Conservation (phyloP, 2,888 invertebrate genomes). For the Scaptomyza tumidula region DNA sequence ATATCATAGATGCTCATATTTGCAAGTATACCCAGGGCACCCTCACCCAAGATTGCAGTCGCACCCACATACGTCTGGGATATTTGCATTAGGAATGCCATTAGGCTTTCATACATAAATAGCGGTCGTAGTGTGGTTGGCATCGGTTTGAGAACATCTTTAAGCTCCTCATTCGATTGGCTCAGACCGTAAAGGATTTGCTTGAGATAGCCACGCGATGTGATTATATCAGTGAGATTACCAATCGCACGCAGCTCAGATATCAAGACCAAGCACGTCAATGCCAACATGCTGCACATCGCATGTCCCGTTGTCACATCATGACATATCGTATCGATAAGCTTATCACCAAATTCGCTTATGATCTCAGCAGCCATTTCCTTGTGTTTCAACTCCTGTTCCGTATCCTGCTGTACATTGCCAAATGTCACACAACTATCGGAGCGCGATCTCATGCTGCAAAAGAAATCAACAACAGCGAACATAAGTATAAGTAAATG, state of each 20-base stretch:
- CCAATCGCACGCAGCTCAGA: conserved; percentile 90
- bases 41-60: conserved; percentile 87
- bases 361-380: conserved; percentile 87
- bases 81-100: conserved; percentile 90
- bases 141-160: conserved; percentile 87
- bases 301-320: conserved; percentile 95
- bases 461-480: too few relatives aligned
- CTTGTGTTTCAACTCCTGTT: conserved; percentile 64
- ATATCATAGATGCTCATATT: conserved; percentile 89
- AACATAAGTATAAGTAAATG: too few relatives aligned
- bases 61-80: conserved; percentile 89
- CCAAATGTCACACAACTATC: conserved; percentile 86
- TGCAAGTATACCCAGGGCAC: conserved; percentile 87
- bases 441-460: conserved; percentile 88
- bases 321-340: conserved; percentile 92
- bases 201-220: conserved; percentile 89
- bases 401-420: conserved; percentile 83
- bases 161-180: conserved; percentile 89
- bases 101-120: conserved; percentile 94
- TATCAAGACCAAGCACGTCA: conserved; percentile 92
- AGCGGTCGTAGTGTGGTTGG: conserved; percentile 90
- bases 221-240: conserved; percentile 87
- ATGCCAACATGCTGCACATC: conserved; percentile 94
- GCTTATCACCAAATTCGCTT: conserved; percentile 90
- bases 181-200: conserved; percentile 92